phyloP scores from a whole-genome alignment of 2,797 vertebrate species.

The Chlorospingus semifuscus region DNA sequence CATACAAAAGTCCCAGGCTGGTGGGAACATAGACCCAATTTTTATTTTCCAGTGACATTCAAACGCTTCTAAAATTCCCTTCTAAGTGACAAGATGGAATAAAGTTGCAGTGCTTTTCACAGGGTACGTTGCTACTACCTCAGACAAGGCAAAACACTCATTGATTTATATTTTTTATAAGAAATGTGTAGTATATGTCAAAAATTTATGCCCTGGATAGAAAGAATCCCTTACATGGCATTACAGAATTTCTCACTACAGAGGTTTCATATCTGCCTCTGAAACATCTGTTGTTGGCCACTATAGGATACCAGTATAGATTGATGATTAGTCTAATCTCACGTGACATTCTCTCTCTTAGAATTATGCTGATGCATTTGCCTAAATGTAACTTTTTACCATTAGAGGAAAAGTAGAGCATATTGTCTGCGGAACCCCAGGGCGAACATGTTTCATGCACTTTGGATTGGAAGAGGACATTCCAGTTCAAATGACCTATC shows the following conservation, averaged over 20 bases:
- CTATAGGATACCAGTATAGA: constrained; percentile 1
- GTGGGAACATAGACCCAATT: neutral
- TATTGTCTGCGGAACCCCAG: constrained; percentile 25
- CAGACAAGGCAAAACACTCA: neutral
- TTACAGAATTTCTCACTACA: neutral
- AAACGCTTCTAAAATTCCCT: neutral
- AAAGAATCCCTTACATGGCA: neutral
- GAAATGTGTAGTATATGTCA: neutral
- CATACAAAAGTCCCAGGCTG: neutral
- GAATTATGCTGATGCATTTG: neutral
- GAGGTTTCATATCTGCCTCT: neutral
- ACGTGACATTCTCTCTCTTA: neutral
- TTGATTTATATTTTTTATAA: neutral
- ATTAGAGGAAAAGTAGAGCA: constrained; percentile 11
- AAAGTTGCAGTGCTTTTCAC: neutral
- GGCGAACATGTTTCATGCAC: neutral
- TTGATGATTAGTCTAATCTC: constrained; percentile 45
- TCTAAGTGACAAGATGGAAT: neutral
- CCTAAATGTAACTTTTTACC: neutral
- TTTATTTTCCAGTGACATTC: neutral
- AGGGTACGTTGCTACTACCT: neutral
- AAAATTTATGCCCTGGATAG: neutral
- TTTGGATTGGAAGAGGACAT: neutral
- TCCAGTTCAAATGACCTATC: neutral
- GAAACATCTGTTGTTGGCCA: constrained; percentile 50